Evolutionary conservation across 2,797 vertebrate genomes (phyloP).

Genomic region (Sebastes kiyomatsui): DNA sequence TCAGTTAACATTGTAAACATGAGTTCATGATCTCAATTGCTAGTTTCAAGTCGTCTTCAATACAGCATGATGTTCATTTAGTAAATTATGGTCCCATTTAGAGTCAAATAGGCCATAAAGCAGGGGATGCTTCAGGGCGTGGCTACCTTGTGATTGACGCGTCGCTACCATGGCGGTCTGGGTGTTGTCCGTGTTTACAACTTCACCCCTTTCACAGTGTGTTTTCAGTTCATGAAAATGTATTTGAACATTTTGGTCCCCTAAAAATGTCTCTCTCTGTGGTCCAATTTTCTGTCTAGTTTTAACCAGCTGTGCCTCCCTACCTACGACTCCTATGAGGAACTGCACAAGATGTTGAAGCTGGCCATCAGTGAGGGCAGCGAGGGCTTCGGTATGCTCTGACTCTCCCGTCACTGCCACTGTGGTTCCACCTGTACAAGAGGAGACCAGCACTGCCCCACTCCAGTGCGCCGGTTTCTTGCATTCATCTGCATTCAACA

Average conservation of each 20-base stretch:
- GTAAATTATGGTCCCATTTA: too few relatives aligned
- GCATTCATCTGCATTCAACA: conserved; percentile 29
- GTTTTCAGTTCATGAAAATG: too few relatives aligned
- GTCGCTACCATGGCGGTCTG: too few relatives aligned
- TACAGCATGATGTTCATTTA: too few relatives aligned
- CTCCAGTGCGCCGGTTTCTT: conserved; percentile 11
- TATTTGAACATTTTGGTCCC: too few relatives aligned
- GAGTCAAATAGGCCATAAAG: too few relatives aligned
- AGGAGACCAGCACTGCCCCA: conserved; percentile 19
- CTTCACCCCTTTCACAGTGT: too few relatives aligned
- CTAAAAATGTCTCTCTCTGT: neutral
- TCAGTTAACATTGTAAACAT: too few relatives aligned
- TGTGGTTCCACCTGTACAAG: conserved; percentile 22
- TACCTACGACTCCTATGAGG: conserved; percentile 98
- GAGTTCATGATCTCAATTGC: fast-evolving
- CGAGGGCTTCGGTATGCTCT: conserved; percentile 99
- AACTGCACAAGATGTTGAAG: conserved; percentile 98
- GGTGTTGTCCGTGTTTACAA: too few relatives aligned
- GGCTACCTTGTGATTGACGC: too few relatives aligned
- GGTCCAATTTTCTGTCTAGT: conserved; percentile 72
- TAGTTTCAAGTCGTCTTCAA: too few relatives aligned
- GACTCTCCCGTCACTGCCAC: conserved; percentile 63
- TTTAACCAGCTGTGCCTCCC: conserved; percentile 99
- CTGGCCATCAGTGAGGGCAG: conserved; percentile 99
- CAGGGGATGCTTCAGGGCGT: too few relatives aligned